These are phyloP conservation scores for Dryoscopus gambensis DNA, from an alignment of 2,113 vertebrate species.

Conservation along the genomic window DNA sequence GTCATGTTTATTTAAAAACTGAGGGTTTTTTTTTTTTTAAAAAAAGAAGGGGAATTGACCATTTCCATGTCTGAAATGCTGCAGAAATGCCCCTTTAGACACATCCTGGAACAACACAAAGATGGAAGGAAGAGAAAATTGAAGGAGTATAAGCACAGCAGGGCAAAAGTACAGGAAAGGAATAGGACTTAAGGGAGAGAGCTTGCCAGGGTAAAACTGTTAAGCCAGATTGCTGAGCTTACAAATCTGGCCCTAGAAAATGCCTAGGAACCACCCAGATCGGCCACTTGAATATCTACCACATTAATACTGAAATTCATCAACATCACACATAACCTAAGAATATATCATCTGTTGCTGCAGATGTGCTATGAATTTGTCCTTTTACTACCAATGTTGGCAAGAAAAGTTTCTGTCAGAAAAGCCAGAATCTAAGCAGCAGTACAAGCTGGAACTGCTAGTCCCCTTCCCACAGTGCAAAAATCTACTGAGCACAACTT, in stretches of 20 bases:
- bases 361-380: not conserved
- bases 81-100: not conserved
- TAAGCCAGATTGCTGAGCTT: not conserved
- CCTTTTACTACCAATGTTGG: not conserved
- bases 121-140: not conserved
- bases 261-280: not conserved
- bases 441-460: not conserved
- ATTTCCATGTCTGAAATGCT: not conserved
- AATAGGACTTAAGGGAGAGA: not conserved
- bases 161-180: not conserved
- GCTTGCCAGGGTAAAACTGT: not conserved
- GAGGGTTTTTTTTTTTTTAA: too few relatives aligned
- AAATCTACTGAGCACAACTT: not conserved
- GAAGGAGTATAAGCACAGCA: not conserved
- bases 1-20: not conserved
- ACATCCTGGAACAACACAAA: not conserved
- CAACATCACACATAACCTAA: not conserved
- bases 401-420: not conserved
- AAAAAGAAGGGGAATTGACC: not conserved
- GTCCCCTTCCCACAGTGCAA: not conserved
- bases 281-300: rapidly evolving
- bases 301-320: not conserved
- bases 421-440: not conserved
- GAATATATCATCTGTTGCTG: not conserved
- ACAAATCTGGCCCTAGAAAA: not conserved